Conservation (phyloP, 2,888 invertebrate genomes). For the Philereme vetulata region DNA sequence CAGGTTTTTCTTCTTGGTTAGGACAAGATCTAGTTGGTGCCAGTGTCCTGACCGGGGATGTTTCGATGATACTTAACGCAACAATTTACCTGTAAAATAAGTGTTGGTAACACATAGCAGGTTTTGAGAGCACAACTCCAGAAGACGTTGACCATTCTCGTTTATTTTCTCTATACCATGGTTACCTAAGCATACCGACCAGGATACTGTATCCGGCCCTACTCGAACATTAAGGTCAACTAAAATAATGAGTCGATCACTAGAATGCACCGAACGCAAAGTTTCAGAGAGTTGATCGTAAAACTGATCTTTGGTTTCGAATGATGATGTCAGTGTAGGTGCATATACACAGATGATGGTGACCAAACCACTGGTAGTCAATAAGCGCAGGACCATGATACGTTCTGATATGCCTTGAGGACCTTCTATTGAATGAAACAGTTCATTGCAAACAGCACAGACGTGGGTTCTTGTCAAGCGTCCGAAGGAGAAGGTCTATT, state of each 20-base stretch:
- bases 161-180: slow-evolving; percentile 29
- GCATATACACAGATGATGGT: too few relatives aligned
- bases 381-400: too few relatives aligned
- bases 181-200: slow-evolving; percentile 18
- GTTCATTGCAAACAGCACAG: slow-evolving; percentile 29
- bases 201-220: slow-evolving; percentile 7
- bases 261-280: too few relatives aligned
- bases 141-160: slow-evolving; percentile 30
- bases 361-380: too few relatives aligned
- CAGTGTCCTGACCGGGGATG: slow-evolving; percentile 33
- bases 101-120: slow-evolving; percentile 35
- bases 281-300: too few relatives aligned
- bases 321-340: slow-evolving; percentile 14
- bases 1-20: slow-evolving; percentile 13
- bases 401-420: too few relatives aligned
- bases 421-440: too few relatives aligned
- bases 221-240: slow-evolving; percentile 24
- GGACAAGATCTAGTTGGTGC: slow-evolving; percentile 32
- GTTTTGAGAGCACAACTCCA: slow-evolving; percentile 28
- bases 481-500: too few relatives aligned
- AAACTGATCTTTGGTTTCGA: slow-evolving; percentile 14
- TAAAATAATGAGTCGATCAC: slow-evolving; percentile 19
- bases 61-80: too few relatives aligned
- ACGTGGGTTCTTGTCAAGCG: too few relatives aligned
- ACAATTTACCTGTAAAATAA: too few relatives aligned